phyloP scores from a whole-genome alignment of 2,888 invertebrate genomes.

The Xestia sexstrigata region DNA sequence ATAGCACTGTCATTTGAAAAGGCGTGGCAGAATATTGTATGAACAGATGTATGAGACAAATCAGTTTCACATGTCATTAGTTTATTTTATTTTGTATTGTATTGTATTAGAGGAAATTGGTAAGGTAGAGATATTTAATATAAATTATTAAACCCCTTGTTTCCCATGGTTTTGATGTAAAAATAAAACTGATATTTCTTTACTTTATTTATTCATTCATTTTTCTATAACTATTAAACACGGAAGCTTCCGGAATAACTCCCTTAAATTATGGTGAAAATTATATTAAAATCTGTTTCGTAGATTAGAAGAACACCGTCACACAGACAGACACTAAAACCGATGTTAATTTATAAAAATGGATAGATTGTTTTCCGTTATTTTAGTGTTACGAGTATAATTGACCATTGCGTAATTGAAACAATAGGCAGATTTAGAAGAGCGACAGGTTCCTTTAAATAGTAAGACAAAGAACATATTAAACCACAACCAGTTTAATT shows the following conservation, averaged over 20 bases:
- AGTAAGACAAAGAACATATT: no score
- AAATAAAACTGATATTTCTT: not conserved
- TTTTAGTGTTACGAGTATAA: no score
- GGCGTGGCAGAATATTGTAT: conserved; percentile 52
- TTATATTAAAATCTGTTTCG: not conserved
- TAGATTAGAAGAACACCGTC: not conserved
- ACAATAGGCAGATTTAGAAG: no score
- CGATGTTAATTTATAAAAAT: no score
- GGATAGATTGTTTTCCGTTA: no score
- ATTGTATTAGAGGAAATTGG: not conserved
- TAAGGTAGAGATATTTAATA: not conserved
- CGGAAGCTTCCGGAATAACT: not conserved
- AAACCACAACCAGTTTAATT: no score
- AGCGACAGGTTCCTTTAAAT: no score
- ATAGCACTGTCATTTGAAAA: conserved; percentile 43
- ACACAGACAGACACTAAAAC: no score
- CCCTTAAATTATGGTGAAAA: not conserved
- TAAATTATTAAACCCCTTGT: not conserved
- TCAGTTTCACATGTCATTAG: conserved; percentile 46
- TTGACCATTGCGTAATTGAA: no score
- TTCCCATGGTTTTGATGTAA: no score
- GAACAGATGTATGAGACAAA: conserved; percentile 43
- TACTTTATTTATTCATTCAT: not conserved
- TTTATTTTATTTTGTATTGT: conserved; percentile 10
- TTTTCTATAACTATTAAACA: not conserved